Evolutionary conservation across 2,888 invertebrate genomes (phyloP), one percentile per base, ranked within the genome.

Genomic region (Mechanitis messenoides): DNA sequence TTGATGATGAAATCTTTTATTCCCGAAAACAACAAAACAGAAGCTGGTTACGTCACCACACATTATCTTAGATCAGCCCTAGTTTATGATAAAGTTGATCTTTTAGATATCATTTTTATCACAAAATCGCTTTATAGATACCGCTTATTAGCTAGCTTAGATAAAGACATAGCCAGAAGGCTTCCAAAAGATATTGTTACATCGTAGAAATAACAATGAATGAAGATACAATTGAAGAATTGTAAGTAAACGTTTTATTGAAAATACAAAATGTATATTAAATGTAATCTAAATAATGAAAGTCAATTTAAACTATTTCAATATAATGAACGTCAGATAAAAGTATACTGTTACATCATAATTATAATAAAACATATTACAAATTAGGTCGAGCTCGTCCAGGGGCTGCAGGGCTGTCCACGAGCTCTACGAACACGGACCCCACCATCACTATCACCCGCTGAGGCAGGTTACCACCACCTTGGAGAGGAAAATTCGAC

Each of bases 401-500:
- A 42, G 42, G 9, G 42, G 42, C 42, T 9, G 42, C 42, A 42
- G 42, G 42, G 3, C 42, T 42, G 42, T 42, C 42, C 42, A 42
- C 11, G 42, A 42, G 6, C 11, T 42, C 60, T 83, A 79, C 66
- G 82, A 79, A 12, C 81, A 80, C 57, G 75, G 76, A 1, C 65
- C 69, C 0, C 77, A 80, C 60, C 76, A 80, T 60, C 78, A 80
- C 58, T 79, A 76, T 63, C 83, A 84, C 60, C 81, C 84, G 3
- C 67, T 68, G 20, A 72, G 80, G 55, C 84, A 85, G 64, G 74
- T 70, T n/a, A 79, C 74, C 65, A 83, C 82, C 2, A 73, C 77
- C 2, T 62, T 85, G 50, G 85, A 85, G 62, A 71, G 85, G 31
- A 85, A 83, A 71, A 79, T 85, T 58, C 75, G 80, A 4, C 79